Evolutionary conservation across 1,140 invertebrate genomes (phyloP).

Genomic region (Drosophila saltans): DNA sequence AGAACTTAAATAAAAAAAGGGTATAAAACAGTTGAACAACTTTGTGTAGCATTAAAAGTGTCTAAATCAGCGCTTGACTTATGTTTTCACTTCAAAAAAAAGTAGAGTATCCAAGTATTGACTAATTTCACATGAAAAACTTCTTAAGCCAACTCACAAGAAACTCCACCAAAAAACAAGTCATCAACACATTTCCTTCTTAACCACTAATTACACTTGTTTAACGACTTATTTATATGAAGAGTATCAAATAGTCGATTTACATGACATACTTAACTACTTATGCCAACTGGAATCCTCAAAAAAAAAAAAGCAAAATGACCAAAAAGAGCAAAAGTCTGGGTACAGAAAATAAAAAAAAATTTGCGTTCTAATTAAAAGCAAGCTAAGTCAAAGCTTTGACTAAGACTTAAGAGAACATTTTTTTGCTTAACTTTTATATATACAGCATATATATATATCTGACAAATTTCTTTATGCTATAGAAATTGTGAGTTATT

Average conservation of each 20-base stretch:
- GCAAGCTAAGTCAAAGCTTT: slow-evolving; percentile 11
- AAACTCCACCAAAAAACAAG: too few relatives aligned
- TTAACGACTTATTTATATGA: too few relatives aligned
- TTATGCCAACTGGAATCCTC: not conserved
- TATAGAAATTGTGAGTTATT: slow-evolving; percentile 5
- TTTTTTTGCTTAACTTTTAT: not conserved
- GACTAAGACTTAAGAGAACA: slow-evolving; percentile 14
- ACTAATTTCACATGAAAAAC: too few relatives aligned
- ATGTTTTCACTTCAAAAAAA: too few relatives aligned
- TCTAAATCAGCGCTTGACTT: too few relatives aligned
- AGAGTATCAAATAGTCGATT: not conserved
- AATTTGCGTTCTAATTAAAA: slow-evolving; percentile 26
- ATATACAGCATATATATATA: not conserved
- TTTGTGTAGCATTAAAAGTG: too few relatives aligned
- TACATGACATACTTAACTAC: not conserved
- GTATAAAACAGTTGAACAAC: not conserved
- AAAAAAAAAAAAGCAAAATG: not conserved
- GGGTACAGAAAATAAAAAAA: slow-evolving; percentile 4
- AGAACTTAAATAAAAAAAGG: not conserved
- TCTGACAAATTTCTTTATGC: not conserved
- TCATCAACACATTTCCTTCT: too few relatives aligned
- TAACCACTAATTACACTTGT: too few relatives aligned
- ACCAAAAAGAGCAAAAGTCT: slow-evolving; percentile 9
- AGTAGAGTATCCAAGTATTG: too few relatives aligned
- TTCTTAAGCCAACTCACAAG: too few relatives aligned